Evolutionary conservation across 1,140 invertebrate species (phyloP).

Genomic region (Ruditapes philippinarum): DNA sequence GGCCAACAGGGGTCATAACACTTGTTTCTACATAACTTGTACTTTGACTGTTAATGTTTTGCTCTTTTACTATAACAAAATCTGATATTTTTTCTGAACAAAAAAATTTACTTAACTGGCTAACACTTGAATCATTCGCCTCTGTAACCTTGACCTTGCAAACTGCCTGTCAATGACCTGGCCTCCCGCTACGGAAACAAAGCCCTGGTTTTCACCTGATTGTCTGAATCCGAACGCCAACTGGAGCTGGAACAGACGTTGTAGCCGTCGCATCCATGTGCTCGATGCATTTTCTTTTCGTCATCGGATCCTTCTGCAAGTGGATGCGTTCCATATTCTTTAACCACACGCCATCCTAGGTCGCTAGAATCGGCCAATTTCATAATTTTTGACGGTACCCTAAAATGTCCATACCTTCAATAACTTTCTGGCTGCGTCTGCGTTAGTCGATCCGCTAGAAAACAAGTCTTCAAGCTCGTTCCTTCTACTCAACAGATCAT

Average conservation of each 20-base stretch:
- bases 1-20: too few species aligned
- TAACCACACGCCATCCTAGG: too few species aligned
- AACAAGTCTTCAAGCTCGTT: background rate
- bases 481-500: background rate
- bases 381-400: background rate
- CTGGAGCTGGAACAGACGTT: too few species aligned
- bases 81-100: background rate
- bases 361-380: too few species aligned
- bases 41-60: background rate
- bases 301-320: too few species aligned
- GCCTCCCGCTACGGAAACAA: slow-evolving; percentile 3
- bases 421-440: background rate
- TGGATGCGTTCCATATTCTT: too few species aligned
- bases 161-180: background rate
- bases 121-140: background rate
- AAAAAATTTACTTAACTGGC: background rate
- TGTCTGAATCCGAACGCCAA: too few species aligned
- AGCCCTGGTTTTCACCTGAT: too few species aligned
- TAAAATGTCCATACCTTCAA: slow-evolving; percentile 1
- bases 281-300: slow-evolving; percentile 5
- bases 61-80: background rate
- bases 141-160: too few species aligned
- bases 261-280: background rate
- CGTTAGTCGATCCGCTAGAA: background rate
- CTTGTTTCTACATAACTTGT: too few species aligned